A percentile compares a stretch with the other conserved stretches of the same genome.
Conservation (phyloP, 2,888 invertebrate genomes). For the Conistra vaccinii region DNA sequence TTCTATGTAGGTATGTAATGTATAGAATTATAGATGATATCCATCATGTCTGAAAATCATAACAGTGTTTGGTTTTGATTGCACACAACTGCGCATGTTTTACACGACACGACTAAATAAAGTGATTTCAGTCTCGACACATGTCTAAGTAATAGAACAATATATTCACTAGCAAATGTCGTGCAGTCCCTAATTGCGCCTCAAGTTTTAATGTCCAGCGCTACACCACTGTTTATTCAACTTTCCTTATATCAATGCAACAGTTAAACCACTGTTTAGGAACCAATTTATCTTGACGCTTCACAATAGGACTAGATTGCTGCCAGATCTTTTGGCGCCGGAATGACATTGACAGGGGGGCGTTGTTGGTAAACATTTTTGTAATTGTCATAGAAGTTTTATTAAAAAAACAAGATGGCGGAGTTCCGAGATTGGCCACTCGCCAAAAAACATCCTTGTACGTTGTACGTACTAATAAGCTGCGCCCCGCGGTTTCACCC, state of each 20-base stretch:
- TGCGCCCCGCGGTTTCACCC: too few relatives aligned
- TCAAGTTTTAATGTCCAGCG: conserved; percentile 33
- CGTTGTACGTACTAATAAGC: too few relatives aligned
- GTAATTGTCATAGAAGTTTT: too few relatives aligned
- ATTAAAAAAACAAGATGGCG: too few relatives aligned
- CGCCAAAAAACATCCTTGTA: too few relatives aligned
- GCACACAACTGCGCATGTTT: conserved; percentile 44
- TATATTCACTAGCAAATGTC: conserved; percentile 17
- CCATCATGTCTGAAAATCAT: background rate
- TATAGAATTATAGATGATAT: too few relatives aligned
- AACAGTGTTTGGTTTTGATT: background rate
- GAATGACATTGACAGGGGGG: too few relatives aligned
- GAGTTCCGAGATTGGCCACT: too few relatives aligned
- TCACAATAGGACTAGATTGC: background rate
- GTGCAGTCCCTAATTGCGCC: conserved; percentile 53
- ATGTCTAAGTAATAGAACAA: conserved; percentile 14
- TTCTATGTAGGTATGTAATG: too few relatives aligned
- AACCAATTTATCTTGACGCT: conserved; percentile 19
- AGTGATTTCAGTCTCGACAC: conserved; percentile 21
- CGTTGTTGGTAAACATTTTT: too few relatives aligned
- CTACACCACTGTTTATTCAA: conserved; percentile 32
- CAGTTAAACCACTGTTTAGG: background rate
- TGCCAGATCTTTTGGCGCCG: too few relatives aligned
- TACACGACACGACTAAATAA: conserved; percentile 50
- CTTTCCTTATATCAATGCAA: conserved; percentile 32